Evolutionary conservation across 2,113 vertebrate species (phyloP), one percentile per base, ranked within the genome.

Genomic region (Poecilia latipinna): DNA sequence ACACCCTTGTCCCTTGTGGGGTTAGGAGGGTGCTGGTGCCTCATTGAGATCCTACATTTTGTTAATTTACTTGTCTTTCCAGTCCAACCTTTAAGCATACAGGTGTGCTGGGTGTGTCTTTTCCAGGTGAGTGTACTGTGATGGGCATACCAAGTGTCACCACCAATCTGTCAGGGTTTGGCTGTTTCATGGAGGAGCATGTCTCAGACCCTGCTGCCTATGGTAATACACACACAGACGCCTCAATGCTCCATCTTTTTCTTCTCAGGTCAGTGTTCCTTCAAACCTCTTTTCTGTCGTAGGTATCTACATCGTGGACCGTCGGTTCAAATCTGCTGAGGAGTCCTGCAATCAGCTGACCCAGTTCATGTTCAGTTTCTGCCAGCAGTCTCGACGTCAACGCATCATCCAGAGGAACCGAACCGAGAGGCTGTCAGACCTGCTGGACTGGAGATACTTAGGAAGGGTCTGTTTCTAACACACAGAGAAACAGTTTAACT

Each of bases 111-210:
- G 37, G n/a, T 22, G 8, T 22, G n/a, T 84, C 6, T 68, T 86
- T 0, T 73, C n/a, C 93, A 99, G 98, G 96, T 44, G 98, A 99
- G 54, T 99, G 98, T 70, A 99, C 97, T 0, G 97, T 99, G 35
- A 98, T 99, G 98, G 98, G 98, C 0, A 99, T 99, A 77, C 98
- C 98, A 82, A 99, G 98, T 4, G 96, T 99, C 74, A 99, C 97
- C 42, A 99, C 97, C 70, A 99, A 99, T 89, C 96, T 99, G 19
- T 99, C 98, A 0, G 98, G 98, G 67, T 99, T 99, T 0, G 98
- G 98, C 77, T 99, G 97, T 82, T 99, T 99, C 90, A 96, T 99
- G 96, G 97, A 98, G 90, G 97, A 99, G 63, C 97, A 99, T 0
- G 95, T 99, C 62, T 96, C 97, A 5, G 97, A 99, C 72, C 97